Percentiles rank a stretch among this genome's conserved stretches.
Evolutionary conservation across 2,113 vertebrate species (phyloP).

Genomic region (Rostratula benghalensis): DNA sequence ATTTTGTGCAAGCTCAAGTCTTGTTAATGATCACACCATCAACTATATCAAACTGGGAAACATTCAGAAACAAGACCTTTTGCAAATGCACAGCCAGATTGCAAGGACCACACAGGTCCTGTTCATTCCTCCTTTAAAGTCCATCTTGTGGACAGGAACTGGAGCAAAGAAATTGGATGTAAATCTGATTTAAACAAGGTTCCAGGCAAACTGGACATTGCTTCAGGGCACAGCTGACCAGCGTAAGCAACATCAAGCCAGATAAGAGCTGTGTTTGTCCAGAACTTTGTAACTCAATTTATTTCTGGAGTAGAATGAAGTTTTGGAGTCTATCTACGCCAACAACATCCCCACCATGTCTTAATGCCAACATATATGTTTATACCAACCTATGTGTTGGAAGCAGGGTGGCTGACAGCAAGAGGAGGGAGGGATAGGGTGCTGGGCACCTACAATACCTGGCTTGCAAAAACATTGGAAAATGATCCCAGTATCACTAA

Average conservation of each 20-base stretch:
- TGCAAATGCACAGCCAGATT: not conserved
- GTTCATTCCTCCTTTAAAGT: not conserved
- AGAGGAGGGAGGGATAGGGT: not conserved
- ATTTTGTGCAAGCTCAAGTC: not conserved
- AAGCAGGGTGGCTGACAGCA: not conserved
- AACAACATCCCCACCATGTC: not conserved
- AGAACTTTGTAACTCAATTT: not conserved
- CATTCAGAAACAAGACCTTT: not conserved
- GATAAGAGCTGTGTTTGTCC: not conserved
- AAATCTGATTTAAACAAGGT: not conserved
- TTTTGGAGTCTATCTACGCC: not conserved
- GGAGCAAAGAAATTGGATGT: not conserved
- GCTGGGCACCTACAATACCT: not conserved
- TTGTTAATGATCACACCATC: slow-evolving; percentile 13
- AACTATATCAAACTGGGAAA: not conserved
- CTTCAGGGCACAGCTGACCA: not conserved
- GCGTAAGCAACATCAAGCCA: not conserved
- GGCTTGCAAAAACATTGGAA: not conserved
- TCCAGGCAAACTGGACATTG: not conserved
- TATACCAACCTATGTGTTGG: not conserved
- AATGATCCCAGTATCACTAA: not conserved
- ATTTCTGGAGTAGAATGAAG: not conserved
- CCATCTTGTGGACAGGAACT: not conserved
- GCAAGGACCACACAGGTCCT: not conserved
- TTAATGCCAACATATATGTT: not conserved